Base-by-base conservation (phyloP, 2,113 vertebrate genomes). In the Nibea coibor region DNA sequence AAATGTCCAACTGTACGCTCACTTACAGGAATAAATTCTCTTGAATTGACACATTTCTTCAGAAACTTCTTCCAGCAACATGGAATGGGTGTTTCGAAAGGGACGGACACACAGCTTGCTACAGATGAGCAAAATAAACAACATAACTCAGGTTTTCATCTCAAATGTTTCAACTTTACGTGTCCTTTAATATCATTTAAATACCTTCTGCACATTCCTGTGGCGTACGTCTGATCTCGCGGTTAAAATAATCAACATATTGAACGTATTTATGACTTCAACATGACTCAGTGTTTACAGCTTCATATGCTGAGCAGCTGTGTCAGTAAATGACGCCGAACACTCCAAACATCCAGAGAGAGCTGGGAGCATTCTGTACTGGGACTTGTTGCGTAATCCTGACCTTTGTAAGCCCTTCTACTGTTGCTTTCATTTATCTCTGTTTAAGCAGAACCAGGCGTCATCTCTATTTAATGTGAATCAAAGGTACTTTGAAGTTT, bases 401-500 rank as follows among this genome's bases (percentile, higher is more conserved):
- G 47, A 76, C 83, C 67, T 62, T 39, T 71, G 47, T 19, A 26
- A 71, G 39, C 67, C 22, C 24, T 43, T 54, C 50, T 48, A 42
- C 47, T 54, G 31, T 19, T 51, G 39, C 61, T 65, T 17, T 64
- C 42, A 70, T 47, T 51, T 64, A 69, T 78, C 75, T 58, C 22
- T 67, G 74, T 74, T 78, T 69, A 54, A 64, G 65, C 48, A 50
- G 58, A 39, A 63, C n/a, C 51, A 77, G 47, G 10, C 50, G 19
- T 57, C 42, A 65, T 35, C 51, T 58, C 22, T 11, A 15, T 58
- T 76, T 76, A 53, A 58, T 42, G 57, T 19, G 31, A 69, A 80
- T 54, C 43, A 70, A 64, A 80, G 58, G 35, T 45, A 14, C 70
- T 77, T 74, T 74, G 67, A 75, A 69, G 57, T 57, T 81, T 65